Conservation (phyloP, 1,140 invertebrate species). For the Prorops nasuta region DNA sequence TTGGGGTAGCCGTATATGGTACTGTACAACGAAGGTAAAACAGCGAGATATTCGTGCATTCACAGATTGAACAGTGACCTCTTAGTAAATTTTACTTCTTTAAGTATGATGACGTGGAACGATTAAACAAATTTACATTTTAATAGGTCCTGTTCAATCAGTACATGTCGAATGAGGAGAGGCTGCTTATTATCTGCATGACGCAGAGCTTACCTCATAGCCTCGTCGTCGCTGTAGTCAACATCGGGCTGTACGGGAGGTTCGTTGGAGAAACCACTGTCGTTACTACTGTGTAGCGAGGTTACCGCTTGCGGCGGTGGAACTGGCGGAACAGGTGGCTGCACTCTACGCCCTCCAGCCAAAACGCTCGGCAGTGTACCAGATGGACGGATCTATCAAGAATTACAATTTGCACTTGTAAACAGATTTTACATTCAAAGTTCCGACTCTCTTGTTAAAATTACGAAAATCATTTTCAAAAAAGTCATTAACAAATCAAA, state of each 20-base stretch:
- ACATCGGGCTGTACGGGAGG: constrained; percentile 84
- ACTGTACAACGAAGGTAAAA: too few relatives aligned
- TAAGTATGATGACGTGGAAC: too few relatives aligned
- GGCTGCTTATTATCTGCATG: not conserved
- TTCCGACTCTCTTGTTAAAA: too few relatives aligned
- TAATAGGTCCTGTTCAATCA: not conserved
- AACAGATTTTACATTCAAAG: too few relatives aligned
- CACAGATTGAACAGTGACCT: too few relatives aligned
- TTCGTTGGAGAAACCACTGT: constrained; percentile 88
- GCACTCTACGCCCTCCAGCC: constrained; percentile 47
- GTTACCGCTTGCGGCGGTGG: constrained; percentile 60
- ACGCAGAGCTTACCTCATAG: constrained; percentile 66
- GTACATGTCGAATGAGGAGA: not conserved
- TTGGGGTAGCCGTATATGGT: too few relatives aligned
- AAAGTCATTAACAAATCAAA: too few relatives aligned
- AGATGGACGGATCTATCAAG: constrained; percentile 49
- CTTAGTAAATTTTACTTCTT: too few relatives aligned
- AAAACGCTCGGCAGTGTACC: constrained; percentile 51
- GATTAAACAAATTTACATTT: not conserved
- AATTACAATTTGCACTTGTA: too few relatives aligned
- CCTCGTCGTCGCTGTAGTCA: constrained; percentile 87
- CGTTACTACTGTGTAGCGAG: constrained; percentile 84
- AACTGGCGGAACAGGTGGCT: constrained; percentile 55
- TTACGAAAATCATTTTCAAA: too few relatives aligned
- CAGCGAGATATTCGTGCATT: too few relatives aligned